Base-by-base conservation (phyloP, 2,113 vertebrate genomes). In the Vanacampus margaritifer region DNA sequence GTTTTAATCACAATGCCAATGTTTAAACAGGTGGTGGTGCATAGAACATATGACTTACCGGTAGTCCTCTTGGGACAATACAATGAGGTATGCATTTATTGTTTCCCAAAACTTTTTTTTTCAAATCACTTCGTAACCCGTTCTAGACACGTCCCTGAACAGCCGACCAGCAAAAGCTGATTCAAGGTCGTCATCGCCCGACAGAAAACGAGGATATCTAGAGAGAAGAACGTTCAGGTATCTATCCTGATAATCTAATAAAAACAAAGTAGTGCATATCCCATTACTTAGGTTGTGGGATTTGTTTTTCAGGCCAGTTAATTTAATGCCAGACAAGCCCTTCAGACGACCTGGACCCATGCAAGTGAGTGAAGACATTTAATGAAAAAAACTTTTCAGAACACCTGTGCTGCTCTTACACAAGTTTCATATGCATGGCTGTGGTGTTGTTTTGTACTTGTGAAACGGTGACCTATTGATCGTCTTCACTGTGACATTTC, bases 91-190 rank as follows among this genome's bases (percentile, higher is more conserved):
- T 2, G 6, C 35, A 21, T 1, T 8, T 23, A 26, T 54, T 28
- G 11, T 48, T 11, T 4, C 3, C 37, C 53, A 17, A 26, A 48
- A 8, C 41, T 17, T 17, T 17, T 51, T 54, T 50, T 26, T 32
- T 9, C 46, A 7, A n/a, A 17, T 1, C 16, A 10, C 2, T 9
- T n/a, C 63, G 86, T 83, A 88, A 19, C 71, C 35, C 36, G 74
- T 56, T 69, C 78, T 75, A 66, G 84, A 80, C 59, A 59, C 57
- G 85, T 82, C 7, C 43, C 24, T 48, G 1, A 81, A 72, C 64
- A 87, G 86, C 23, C 81, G 84, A 43, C 72, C 79, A 14, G 77
- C 84, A 16, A 89, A 75, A 53, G 69, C 72, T 11, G 65, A 86
- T 37, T 77, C 79, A 54, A 78, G 74, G 60, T 81, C 76, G 0